Evolutionary conservation across 1,140 invertebrate genomes (phyloP).

Genomic region (Odontomachus brunneus): DNA sequence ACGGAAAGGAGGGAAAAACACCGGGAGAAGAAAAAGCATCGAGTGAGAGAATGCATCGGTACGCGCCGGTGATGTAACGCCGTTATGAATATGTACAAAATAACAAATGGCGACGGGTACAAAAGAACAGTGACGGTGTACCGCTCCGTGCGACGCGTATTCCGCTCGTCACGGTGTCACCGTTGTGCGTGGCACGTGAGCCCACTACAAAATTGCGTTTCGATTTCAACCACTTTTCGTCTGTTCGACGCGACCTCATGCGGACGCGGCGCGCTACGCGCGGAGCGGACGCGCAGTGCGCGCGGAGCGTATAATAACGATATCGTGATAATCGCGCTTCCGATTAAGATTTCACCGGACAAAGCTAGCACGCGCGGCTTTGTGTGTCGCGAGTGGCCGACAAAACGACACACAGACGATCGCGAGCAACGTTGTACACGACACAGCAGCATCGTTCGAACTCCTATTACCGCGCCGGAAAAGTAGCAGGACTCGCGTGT

Average conservation of each 20-base stretch:
- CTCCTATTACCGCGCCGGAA: slow-evolving; percentile 6
- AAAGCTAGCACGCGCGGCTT: slow-evolving; percentile 63
- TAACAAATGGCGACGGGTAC: slow-evolving; percentile 75
- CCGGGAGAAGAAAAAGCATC: slow-evolving; percentile 47
- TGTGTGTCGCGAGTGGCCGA: slow-evolving; percentile 32
- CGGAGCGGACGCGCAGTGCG: slow-evolving; percentile 20
- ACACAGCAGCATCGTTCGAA: neutral
- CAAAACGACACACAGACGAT: slow-evolving; percentile 52
- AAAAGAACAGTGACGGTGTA: slow-evolving; percentile 73
- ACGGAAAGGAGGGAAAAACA: slow-evolving; percentile 65
- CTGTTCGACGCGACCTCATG: slow-evolving; percentile 39
- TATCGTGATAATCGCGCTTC: slow-evolving; percentile 66
- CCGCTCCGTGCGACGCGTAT: slow-evolving; percentile 65
- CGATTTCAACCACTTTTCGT: slow-evolving; percentile 72
- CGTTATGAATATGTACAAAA: slow-evolving; percentile 82
- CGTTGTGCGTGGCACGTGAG: slow-evolving; percentile 77
- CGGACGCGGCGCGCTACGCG: neutral
- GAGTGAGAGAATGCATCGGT: slow-evolving; percentile 72
- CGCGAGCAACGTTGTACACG: slow-evolving; percentile 20
- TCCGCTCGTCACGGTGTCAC: slow-evolving; percentile 75
- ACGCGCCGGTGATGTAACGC: slow-evolving; percentile 77
- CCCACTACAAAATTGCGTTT: slow-evolving; percentile 72
- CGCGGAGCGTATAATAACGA: slow-evolving; percentile 49
- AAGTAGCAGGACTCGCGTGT: slow-evolving; percentile 2
- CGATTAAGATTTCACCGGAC: slow-evolving; percentile 69